A percentile compares a stretch with the other conserved stretches of the same genome.
Conservation (phyloP, 1,140 invertebrate species). For the Caenorhabditis latens region DNA sequence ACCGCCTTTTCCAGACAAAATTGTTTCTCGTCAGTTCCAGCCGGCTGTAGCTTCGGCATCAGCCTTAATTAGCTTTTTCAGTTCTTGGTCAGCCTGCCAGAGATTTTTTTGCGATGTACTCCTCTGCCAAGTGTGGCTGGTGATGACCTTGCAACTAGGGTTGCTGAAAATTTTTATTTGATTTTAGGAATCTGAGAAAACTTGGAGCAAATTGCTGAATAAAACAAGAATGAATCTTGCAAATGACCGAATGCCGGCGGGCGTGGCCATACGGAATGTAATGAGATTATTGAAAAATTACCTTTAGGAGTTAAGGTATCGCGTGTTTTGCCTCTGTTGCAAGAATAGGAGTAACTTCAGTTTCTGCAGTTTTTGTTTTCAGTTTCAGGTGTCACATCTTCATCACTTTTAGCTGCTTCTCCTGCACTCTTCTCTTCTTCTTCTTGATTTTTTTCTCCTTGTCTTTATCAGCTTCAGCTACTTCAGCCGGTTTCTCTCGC, state of each 20-base stretch:
- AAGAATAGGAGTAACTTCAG: neutral
- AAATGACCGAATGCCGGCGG: too few relatives aligned
- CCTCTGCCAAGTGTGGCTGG: constrained; percentile 3
- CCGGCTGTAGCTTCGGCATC: neutral
- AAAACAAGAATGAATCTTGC: too few relatives aligned
- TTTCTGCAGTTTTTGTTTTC: neutral
- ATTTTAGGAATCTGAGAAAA: too few relatives aligned
- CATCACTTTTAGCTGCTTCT: neutral
- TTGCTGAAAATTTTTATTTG: neutral
- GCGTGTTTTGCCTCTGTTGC: neutral
- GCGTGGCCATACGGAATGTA: too few relatives aligned
- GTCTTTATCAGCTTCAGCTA: neutral
- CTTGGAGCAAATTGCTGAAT: too few relatives aligned
- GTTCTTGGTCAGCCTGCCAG: neutral
- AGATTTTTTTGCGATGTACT: neutral
- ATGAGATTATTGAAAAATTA: neutral
- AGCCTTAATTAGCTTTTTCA: neutral
- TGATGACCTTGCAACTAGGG: neutral
- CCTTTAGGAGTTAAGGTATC: neutral
- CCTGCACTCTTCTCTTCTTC: neutral
- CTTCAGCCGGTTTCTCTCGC: neutral
- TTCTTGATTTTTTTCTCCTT: neutral
- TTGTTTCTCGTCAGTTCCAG: neutral
- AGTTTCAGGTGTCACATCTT: neutral
- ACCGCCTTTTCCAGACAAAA: neutral